Conservation (phyloP, 2,113 vertebrate species). For the Rhombomys opimus region DNA sequence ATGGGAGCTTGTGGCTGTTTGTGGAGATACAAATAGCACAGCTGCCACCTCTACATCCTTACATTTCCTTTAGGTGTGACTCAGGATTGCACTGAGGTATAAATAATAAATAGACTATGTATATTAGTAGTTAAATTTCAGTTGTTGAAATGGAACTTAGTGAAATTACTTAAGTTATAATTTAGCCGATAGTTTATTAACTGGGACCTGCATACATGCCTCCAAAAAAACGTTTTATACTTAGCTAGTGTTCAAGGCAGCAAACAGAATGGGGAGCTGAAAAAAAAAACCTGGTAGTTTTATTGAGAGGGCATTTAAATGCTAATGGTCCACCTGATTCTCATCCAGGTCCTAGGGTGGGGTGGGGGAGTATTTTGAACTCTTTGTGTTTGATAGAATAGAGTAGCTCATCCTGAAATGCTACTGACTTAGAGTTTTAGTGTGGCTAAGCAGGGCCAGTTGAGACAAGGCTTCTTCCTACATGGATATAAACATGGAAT, state of each 20-base stretch:
- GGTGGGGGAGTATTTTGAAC: neutral
- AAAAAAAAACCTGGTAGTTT: neutral
- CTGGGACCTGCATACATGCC: neutral
- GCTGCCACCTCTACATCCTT: neutral
- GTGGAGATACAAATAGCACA: neutral
- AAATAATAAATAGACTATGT: neutral
- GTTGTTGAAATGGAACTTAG: slow-evolving; percentile 25
- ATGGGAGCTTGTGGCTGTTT: neutral
- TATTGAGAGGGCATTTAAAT: neutral
- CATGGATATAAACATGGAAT: neutral
- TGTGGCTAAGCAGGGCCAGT: neutral
- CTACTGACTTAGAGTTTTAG: neutral
- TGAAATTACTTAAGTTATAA: slow-evolving; percentile 25
- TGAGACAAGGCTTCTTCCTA: neutral
- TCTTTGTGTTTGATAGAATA: neutral
- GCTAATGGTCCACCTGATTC: neutral
- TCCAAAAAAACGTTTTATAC: neutral
- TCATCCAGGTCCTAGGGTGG: neutral
- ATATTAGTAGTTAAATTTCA: slow-evolving; percentile 6
- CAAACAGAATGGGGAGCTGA: neutral
- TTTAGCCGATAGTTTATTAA: neutral
- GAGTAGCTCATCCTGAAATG: neutral
- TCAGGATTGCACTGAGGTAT: neutral
- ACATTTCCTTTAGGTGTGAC: neutral
- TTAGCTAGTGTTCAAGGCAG: neutral